Percentiles rank a stretch among this genome's conserved stretches.
Conservation (phyloP, 1,140 invertebrate genomes). For the Atta cephalotes region DNA sequence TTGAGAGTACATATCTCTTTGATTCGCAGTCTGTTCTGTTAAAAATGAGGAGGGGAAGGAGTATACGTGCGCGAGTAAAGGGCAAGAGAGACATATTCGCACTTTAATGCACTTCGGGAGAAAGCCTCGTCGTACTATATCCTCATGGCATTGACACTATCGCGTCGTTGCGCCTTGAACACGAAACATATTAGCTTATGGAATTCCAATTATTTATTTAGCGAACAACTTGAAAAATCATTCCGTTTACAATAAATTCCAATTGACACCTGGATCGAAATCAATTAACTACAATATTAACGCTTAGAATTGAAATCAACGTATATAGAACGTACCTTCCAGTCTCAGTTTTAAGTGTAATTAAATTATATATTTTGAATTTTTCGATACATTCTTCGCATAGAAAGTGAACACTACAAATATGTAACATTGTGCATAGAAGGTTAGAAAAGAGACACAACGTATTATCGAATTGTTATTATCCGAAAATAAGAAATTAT, state of each 20-base stretch:
- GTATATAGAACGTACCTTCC: neutral
- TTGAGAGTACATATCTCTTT: conserved; percentile 77
- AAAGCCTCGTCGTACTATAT: conserved; percentile 17
- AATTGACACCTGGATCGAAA: neutral
- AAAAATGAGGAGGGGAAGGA: conserved; percentile 22
- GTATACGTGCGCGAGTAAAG: conserved; percentile 33
- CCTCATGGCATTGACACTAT: conserved; percentile 72
- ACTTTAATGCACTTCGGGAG: conserved; percentile 28
- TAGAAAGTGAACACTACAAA: too few relatives aligned
- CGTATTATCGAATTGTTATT: neutral
- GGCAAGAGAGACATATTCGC: neutral
- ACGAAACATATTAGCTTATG: conserved; percentile 26
- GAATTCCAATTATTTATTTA: conserved; percentile 59
- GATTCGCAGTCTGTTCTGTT: conserved; percentile 62
- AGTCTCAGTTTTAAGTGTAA: too few relatives aligned
- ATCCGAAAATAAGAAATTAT: neutral
- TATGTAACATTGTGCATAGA: too few relatives aligned
- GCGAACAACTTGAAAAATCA: neutral
- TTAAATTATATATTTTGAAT: too few relatives aligned
- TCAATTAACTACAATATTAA: neutral
- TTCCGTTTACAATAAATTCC: neutral
- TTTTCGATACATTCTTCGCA: too few relatives aligned
- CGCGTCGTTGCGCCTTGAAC: conserved; percentile 33
- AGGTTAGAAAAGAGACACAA: neutral
- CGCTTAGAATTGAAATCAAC: neutral